Base-by-base conservation (phyloP, 37 sponge, comb jelly and placozoan genomes). In the Amphimedon queenslandica region DNA sequence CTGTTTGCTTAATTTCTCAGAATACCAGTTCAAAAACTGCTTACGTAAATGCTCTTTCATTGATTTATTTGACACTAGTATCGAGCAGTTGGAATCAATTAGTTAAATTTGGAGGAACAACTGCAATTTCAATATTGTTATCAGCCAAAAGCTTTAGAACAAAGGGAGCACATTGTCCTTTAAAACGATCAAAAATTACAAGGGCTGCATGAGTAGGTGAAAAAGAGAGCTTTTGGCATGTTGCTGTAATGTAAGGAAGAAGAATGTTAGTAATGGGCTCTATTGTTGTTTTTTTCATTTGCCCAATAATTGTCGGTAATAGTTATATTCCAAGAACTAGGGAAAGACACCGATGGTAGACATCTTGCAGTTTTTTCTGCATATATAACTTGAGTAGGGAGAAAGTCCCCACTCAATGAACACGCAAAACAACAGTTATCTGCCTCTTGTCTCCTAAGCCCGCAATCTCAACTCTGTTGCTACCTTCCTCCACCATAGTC, bases 71-170 rank as follows among this genome's bases (percentile, higher is more conserved):
- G n/a, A n/a, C n/a, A n/a, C n/a, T n/a, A n/a, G n/a, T n/a, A 43
- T 78, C 79, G 6, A 78, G 60, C 21, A 69, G 38, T 58, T 87
- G 82, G 28, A 82, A 43, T 16, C 53, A 40, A 31, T 87, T 68
- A 30, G 88, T 87, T 35, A 74, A 70, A 58, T 82, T 87, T 10
- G 83, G 73, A 34, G 82, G 83, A 32, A 84, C 68, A 65, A 31
- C 29, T 39, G 73, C 75, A 25, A 60, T n/a, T 11, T 6, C 5
- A 60, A 60, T 60, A n/a, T 60, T 60, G 61, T 60, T 11, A n/a
- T 11, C 27, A 60, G 21, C 61, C 27, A 60, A 11, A 25, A 60
- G 21, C 27, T 11, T 6, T n/a, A 60, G 28, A 60, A 60, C 27
- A 60, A 6, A n/a, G 21, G 61, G 21, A 25, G 61, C 21, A n/a